Percentiles rank a stretch among this genome's conserved stretches.
Evolutionary conservation across 1,140 invertebrate genomes (phyloP).

Genomic region (Brachionus manjavacas): DNA sequence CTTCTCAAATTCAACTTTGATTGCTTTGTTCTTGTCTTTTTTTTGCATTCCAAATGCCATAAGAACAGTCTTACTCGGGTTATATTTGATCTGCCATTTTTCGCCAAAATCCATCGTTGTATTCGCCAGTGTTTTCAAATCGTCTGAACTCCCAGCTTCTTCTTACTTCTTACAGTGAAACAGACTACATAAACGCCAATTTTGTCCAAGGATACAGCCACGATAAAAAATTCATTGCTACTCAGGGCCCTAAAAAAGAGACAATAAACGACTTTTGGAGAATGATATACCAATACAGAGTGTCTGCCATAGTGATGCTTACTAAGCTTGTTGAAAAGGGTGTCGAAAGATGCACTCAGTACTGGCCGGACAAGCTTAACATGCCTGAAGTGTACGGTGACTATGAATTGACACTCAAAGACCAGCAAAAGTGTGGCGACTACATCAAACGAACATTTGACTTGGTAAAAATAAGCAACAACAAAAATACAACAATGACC

Average conservation of each 20-base stretch:
- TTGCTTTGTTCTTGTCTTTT: too few species aligned
- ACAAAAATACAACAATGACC: neutral
- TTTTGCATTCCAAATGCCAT: too few species aligned
- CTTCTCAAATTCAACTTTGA: too few species aligned
- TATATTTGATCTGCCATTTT: too few species aligned
- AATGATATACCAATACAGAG: conserved; percentile 90
- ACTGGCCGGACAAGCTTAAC: conserved; percentile 74
- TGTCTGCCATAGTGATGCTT: conserved; percentile 85
- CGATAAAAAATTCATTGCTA: conserved; percentile 93
- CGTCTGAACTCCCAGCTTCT: too few species aligned
- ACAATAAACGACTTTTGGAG: conserved; percentile 91
- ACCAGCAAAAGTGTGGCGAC: conserved; percentile 17
- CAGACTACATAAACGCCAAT: conserved; percentile 91
- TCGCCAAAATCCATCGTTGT: too few species aligned
- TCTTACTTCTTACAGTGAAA: conserved; percentile 56
- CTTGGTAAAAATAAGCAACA: neutral
- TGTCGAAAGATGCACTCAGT: conserved; percentile 83
- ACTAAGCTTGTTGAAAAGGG: conserved; percentile 78
- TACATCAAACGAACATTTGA: conserved; percentile 32
- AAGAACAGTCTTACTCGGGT: too few species aligned
- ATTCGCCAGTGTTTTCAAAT: too few species aligned
- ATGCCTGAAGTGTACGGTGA: neutral
- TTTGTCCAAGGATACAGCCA: conserved; percentile 96
- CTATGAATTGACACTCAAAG: conserved; percentile 30
- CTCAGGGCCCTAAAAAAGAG: conserved; percentile 86